Base-by-base conservation (phyloP, 1,140 invertebrate species). In the Drosophila aff. region DNA sequence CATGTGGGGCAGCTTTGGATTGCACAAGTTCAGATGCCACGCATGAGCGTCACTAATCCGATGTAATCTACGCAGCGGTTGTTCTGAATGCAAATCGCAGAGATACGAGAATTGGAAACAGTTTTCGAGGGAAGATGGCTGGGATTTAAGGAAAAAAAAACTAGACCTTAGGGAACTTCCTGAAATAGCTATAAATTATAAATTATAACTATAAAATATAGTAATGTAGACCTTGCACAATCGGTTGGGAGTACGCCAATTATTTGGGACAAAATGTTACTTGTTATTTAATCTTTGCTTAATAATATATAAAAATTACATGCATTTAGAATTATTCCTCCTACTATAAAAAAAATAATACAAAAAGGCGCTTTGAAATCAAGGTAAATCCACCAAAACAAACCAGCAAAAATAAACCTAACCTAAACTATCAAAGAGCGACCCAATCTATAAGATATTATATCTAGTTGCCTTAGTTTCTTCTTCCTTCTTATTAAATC, bases 1-100 rank as follows among this genome's bases (percentile, higher is more conserved):
- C 59, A 65, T 50, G 40, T 76, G 72, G 49, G 72, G 44, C 63
- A 68, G 44, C 69, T 57, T 65, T 53, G 76, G 63, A 66, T 59
- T 64, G 69, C 62, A 47, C 58, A 47, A 71, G 82, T 82, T 86
- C 79, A 86, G 78, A 62, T 72, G 71, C 55, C 63, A 87, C 60
- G 82, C 82, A 87, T 87, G 82, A 87, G 76, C 83, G 67, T 82
- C 66, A 76, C 82, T 79, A 86, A 86, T 86, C 47, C 55, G 57
- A 73, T 60, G 74, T 47, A 76, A 77, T 76, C 63, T 69, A 28
- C 63, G 63, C 36, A 18, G 15, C 36, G 65, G 16, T 28, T 38
- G 23, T 66, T 66, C 66, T 52, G 7, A 44, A 69, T 69, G 47
- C 66, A 52, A 68, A 69, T 67, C 31, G 36, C 8, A 41, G 23